Conservation (phyloP, 2,888 invertebrate genomes). For the Dioctria linearis region DNA sequence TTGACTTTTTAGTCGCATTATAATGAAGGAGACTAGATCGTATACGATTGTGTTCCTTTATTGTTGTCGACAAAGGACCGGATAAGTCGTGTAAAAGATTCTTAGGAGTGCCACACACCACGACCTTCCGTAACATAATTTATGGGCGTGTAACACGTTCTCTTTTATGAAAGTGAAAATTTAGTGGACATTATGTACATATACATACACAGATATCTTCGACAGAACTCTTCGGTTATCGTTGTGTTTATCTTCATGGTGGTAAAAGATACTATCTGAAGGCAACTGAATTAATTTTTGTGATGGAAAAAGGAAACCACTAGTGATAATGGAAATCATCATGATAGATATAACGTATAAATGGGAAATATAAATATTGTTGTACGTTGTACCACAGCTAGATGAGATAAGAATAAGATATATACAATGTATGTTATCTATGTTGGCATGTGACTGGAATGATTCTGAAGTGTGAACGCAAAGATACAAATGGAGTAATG, state of each 20-base stretch:
- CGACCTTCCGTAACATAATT: slow-evolving; percentile 30
- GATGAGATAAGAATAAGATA: slow-evolving; percentile 2
- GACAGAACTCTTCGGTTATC: no score
- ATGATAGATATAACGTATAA: slow-evolving; percentile 6
- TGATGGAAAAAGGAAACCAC: background rate
- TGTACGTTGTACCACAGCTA: slow-evolving; percentile 11
- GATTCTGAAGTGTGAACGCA: slow-evolving; percentile 10
- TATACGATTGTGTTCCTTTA: slow-evolving; percentile 19
- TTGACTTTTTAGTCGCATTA: background rate
- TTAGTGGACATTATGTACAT: slow-evolving; percentile 3
- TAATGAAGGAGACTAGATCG: background rate
- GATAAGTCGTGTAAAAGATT: slow-evolving; percentile 7
- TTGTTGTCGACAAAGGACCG: background rate
- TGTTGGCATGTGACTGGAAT: slow-evolving; percentile 8
- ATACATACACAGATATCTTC: no score
- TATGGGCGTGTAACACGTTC: slow-evolving; percentile 31
- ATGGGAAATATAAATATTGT: slow-evolving; percentile 9
- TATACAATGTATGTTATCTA: slow-evolving; percentile 6
- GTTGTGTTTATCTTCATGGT: no score
- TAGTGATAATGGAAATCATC: slow-evolving; percentile 1
- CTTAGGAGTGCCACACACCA: slow-evolving; percentile 33
- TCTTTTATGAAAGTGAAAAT: background rate
- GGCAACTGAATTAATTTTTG: background rate
- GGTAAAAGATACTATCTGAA: no score
- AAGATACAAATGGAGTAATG: background rate